Evolutionary conservation across 2,888 invertebrate species (phyloP).

Genomic region (Leucoma salicis): DNA sequence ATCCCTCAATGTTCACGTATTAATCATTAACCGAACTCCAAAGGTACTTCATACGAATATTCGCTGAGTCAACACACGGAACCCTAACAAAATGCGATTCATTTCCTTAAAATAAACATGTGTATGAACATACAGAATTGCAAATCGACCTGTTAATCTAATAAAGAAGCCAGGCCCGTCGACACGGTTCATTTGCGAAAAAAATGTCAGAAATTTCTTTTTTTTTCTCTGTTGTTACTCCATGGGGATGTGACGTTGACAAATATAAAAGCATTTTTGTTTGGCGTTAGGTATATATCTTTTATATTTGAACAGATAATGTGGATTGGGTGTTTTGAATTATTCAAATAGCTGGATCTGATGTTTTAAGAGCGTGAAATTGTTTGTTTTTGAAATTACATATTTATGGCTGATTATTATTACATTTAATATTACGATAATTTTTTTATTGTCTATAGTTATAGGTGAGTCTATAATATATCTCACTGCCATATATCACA

Average conservation of each 20-base stretch:
- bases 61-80: constrained; percentile 66
- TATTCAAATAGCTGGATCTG: constrained; percentile 38
- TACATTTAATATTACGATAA: not conserved
- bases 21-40: constrained; percentile 28
- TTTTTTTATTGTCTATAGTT: constrained; percentile 20
- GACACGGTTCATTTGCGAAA: constrained; percentile 79
- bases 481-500: too few species aligned
- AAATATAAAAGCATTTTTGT: constrained; percentile 77
- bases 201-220: constrained; percentile 65
- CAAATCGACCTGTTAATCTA: constrained; percentile 82
- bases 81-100: constrained; percentile 72
- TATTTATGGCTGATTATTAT: not conserved
- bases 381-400: constrained; percentile 18
- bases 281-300: constrained; percentile 56
- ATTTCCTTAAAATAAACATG: constrained; percentile 81
- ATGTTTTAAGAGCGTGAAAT: constrained; percentile 30
- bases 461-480: too few species aligned
- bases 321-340: constrained; percentile 59
- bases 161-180: constrained; percentile 64
- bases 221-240: constrained; percentile 52
- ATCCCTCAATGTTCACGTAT: constrained; percentile 21
- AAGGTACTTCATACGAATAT: constrained; percentile 43
- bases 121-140: constrained; percentile 76
- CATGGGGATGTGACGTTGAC: constrained; percentile 74
- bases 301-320: constrained; percentile 72